Evolutionary conservation across 2,113 vertebrate genomes (phyloP), one percentile per base, ranked within the genome.

Genomic region (Leucopsar rothschildi): DNA sequence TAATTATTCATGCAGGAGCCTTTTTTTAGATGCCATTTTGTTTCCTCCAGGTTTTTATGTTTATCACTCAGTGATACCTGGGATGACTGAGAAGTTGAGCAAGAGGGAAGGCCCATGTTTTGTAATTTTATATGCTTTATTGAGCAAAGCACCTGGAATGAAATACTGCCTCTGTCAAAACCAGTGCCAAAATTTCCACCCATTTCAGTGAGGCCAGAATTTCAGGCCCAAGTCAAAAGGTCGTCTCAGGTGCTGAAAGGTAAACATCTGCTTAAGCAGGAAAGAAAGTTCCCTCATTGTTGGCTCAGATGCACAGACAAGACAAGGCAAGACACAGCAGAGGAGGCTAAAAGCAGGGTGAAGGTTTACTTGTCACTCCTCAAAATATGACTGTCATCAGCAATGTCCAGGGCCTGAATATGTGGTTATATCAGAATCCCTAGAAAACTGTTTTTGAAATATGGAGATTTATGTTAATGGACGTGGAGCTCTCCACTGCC

Each of bases 161-260:
- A 93, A 94, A 88, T 63, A 44, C 60, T 94, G 87, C 80, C 72
- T 88, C 45, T 83, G 25, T 86, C 21, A 4, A 92, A 94, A 78
- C 28, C 86, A 17, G 56, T 90, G 96, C 95, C 96, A 97, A 94
- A 94, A 75, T 18, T 83, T 86, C 94, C 92, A 95, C 72, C 55
- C 83, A 68, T 92, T 92, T 92, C 86, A 95, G 56, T 69, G 75
- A 55, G 76, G 77, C 72, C 91, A 88, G 80, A 88, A 94, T 95
- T 97, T 92, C 80, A 93, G 95, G 82, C 33, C 47, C 31, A 78
- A 88, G 95, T 88, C 91, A 95, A 96, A 95, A 95, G 92, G 94
- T 94, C 91, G 37, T 8, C 52, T 86, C 27, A 78, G 72, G 64
- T 92, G 91, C 72, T 97, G 91, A 97, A 92, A 97, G 83, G 66